Percentiles rank a stretch among this genome's conserved stretches.
phyloP scores from a whole-genome alignment of 2,888 invertebrate species.

The Anthrax anthrax region DNA sequence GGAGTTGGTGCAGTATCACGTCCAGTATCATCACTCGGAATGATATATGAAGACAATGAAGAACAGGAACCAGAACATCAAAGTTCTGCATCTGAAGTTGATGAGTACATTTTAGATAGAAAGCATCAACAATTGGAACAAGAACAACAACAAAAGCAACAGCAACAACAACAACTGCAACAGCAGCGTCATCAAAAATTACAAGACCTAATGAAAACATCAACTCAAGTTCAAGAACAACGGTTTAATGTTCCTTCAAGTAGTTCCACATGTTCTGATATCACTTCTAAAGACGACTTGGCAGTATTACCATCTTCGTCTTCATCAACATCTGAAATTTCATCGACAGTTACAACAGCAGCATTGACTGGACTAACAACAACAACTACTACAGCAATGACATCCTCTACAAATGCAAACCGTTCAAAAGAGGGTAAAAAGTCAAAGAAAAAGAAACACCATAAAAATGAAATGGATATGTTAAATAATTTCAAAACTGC shows the following conservation, averaged over 20 bases:
- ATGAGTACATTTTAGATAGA: constrained; percentile 33
- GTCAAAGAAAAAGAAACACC: constrained; percentile 28
- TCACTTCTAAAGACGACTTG: not conserved
- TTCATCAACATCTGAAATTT: not conserved
- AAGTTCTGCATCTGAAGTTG: constrained; percentile 25
- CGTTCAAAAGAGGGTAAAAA: constrained; percentile 16
- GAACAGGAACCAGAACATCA: constrained; percentile 38
- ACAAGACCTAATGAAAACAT: not conserved
- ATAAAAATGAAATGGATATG: constrained; percentile 31
- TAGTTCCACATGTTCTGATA: constrained; percentile 2
- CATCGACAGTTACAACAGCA: not conserved
- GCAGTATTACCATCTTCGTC: constrained; percentile 9
- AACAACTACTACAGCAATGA: constrained; percentile 1
- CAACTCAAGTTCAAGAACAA: not conserved
- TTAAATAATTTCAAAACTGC: constrained; percentile 29
- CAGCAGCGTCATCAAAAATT: not conserved
- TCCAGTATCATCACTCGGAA: constrained; percentile 59
- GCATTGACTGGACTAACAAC: constrained; percentile 4
- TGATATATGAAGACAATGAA: constrained; percentile 79
- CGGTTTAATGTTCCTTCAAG: constrained; percentile 7
- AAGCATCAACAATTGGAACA: constrained; percentile 6
- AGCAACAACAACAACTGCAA: constrained; percentile 2
- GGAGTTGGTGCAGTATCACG: constrained; percentile 35
- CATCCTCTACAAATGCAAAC: not conserved
- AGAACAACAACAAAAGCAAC: constrained; percentile 1